Conservation (phyloP, 1,140 invertebrate genomes). For the Hirudo medicinalis region DNA sequence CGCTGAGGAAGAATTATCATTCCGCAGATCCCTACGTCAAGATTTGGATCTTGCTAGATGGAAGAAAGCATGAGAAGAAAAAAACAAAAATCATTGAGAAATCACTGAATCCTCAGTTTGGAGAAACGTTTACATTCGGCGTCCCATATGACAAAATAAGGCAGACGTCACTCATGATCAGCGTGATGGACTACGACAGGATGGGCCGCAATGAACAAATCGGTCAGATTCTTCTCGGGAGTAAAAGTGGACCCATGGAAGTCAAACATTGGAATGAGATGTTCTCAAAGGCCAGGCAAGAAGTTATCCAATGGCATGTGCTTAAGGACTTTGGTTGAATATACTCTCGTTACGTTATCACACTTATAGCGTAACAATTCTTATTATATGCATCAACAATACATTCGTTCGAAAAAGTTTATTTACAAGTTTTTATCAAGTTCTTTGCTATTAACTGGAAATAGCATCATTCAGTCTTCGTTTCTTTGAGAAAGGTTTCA, state of each 20-base stretch:
- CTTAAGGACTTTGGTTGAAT: slow-evolving; percentile 47
- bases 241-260: slow-evolving; percentile 63
- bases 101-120: slow-evolving; percentile 49
- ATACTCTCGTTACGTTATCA: too few species aligned
- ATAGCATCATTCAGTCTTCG: too few species aligned
- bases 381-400: too few species aligned
- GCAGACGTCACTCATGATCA: slow-evolving; percentile 66
- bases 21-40: slow-evolving; percentile 51
- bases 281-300: slow-evolving; percentile 67
- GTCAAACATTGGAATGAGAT: slow-evolving; percentile 78
- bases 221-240: slow-evolving; percentile 69
- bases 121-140: slow-evolving; percentile 50
- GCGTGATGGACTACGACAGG: slow-evolving; percentile 74
- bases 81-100: slow-evolving; percentile 49
- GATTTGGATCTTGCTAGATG: slow-evolving; percentile 46
- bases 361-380: too few species aligned
- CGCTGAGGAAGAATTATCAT: too few species aligned
- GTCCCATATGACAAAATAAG: slow-evolving; percentile 56
- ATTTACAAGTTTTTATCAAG: too few species aligned
- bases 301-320: slow-evolving; percentile 71
- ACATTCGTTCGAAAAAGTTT: too few species aligned
- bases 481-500: slow-evolving; percentile 18
- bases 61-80: slow-evolving; percentile 47
- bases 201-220: slow-evolving; percentile 68
- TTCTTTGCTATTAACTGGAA: too few species aligned